Evolutionary conservation across 2,797 vertebrate genomes (phyloP).

Genomic region (Catharus ustulatus): DNA sequence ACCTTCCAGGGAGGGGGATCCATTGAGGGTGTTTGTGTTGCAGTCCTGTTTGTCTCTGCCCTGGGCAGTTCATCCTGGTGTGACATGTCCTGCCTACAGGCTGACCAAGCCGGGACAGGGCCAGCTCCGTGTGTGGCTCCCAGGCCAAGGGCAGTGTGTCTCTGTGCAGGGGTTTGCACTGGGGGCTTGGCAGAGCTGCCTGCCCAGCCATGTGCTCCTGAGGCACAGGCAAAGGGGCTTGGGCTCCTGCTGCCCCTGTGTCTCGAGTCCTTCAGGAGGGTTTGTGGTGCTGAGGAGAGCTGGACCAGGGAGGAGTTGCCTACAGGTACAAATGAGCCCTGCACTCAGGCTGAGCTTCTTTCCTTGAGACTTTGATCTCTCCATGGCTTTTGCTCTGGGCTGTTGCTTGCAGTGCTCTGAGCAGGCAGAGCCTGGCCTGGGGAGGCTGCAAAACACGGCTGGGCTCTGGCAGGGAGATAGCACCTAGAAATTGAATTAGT

Average conservation of each 20-base stretch:
- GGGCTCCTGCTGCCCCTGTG: not conserved
- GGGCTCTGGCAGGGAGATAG: not conserved
- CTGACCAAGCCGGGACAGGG: fast-evolving
- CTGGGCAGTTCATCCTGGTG: not conserved
- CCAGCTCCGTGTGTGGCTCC: not conserved
- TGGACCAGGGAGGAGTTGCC: not conserved
- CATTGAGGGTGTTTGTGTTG: not conserved
- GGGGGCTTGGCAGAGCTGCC: not conserved
- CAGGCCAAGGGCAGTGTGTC: not conserved
- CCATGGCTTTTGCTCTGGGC: not conserved
- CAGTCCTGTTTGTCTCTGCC: not conserved
- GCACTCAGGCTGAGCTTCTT: not conserved
- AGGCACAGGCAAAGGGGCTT: not conserved
- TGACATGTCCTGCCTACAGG: not conserved
- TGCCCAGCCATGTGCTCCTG: not conserved
- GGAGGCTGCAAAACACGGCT: not conserved
- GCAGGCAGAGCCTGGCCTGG: not conserved
- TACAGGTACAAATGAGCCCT: not conserved
- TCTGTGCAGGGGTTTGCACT: not conserved
- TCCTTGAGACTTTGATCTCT: not conserved
- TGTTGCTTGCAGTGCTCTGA: not conserved
- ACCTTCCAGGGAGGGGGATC: not conserved
- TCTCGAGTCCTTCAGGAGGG: not conserved
- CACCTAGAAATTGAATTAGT: not conserved
- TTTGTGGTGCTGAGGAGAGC: not conserved